A percentile compares a stretch with the other conserved stretches of the same genome.
Evolutionary conservation across 92 coral and sea anemone species (phyloP).

Genomic region (Actinernus sp.): DNA sequence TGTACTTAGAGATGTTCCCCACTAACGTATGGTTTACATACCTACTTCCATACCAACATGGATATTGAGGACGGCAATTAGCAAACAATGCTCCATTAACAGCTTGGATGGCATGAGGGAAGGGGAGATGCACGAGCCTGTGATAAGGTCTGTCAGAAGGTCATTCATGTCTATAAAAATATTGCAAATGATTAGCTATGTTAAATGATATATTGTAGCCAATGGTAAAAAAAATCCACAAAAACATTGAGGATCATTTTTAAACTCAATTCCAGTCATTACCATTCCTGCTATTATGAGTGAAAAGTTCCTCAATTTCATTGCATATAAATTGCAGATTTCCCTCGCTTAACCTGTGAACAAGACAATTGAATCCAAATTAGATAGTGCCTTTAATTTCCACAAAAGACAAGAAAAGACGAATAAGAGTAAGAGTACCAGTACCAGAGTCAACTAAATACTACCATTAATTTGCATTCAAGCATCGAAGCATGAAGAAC

Average conservation of each 20-base stretch:
- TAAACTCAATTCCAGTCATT: background rate
- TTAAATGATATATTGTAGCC: background rate
- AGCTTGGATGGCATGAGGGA: slow-evolving; percentile 92
- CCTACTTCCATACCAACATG: slow-evolving; percentile 95
- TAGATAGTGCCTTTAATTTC: no score
- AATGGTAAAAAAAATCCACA: background rate
- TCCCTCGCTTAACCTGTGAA: slow-evolving; percentile 87
- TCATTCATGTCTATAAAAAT: slow-evolving; percentile 85
- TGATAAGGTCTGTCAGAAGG: slow-evolving; percentile 73
- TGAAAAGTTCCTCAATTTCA: slow-evolving; percentile 84
- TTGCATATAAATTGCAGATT: slow-evolving; percentile 81
- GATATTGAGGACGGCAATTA: slow-evolving; percentile 76
- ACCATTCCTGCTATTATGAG: slow-evolving; percentile 95
- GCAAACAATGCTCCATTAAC: slow-evolving; percentile 89
- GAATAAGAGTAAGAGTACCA: no score
- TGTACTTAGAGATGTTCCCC: no score
- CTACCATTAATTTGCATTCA: no score
- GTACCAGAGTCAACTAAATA: no score
- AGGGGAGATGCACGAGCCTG: slow-evolving; percentile 81
- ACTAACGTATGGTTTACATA: slow-evolving; percentile 44
- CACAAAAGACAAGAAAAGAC: no score
- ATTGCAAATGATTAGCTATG: no score
- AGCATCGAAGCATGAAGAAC: background rate
- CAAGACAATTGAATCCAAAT: slow-evolving; percentile 6
- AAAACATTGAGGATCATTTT: background rate